Percentiles rank a stretch among this genome's conserved stretches.
phyloP scores from a whole-genome alignment of 2,888 invertebrate genomes.

The Omphaloscelis lunosa region DNA sequence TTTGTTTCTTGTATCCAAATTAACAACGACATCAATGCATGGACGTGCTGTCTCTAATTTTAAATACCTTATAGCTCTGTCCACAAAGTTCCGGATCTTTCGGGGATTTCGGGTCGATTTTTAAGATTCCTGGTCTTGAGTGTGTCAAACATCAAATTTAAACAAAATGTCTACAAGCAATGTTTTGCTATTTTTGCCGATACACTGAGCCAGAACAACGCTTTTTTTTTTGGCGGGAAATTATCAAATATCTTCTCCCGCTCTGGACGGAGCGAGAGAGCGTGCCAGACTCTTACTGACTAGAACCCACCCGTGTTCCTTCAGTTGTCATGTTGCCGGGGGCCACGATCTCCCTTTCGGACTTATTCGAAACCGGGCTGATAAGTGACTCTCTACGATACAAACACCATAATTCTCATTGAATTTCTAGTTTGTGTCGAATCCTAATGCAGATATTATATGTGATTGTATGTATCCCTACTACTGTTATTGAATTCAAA shows the following conservation, averaged over 20 bases:
- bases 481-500: too few species aligned
- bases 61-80: neutral
- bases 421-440: neutral
- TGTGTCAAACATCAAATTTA: too few species aligned
- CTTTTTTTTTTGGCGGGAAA: too few species aligned
- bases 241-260: too few species aligned
- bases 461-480: neutral
- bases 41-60: neutral
- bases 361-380: too few species aligned
- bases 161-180: neutral
- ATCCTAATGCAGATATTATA: neutral
- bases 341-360: too few species aligned
- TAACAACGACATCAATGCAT: slow-evolving; percentile 24
- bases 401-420: neutral
- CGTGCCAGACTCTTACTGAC: too few species aligned
- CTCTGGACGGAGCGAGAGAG: too few species aligned
- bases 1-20: slow-evolving; percentile 43
- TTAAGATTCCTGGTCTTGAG: neutral
- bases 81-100: neutral
- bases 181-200: neutral
- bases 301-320: too few species aligned
- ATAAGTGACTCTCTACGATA: too few species aligned
- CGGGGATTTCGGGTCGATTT: neutral
- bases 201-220: neutral
- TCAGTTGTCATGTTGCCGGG: too few species aligned